These are phyloP conservation scores for Actinemys pallida DNA, from an alignment of 2,113 vertebrate species.

Conservation along the genomic window DNA sequence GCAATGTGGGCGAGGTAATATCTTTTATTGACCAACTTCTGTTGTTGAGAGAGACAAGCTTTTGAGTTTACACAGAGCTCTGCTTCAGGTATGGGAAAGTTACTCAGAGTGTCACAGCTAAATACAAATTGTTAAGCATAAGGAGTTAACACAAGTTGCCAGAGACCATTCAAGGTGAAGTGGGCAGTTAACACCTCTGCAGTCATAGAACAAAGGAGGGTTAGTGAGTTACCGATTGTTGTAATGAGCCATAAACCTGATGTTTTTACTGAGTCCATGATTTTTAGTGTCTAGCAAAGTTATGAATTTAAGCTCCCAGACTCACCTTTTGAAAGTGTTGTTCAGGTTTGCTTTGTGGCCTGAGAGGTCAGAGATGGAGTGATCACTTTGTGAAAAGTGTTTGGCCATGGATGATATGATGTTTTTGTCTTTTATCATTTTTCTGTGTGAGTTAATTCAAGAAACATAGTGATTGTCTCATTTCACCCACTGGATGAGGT, in stretches of 20 bases:
- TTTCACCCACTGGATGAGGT: not conserved
- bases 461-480: not conserved
- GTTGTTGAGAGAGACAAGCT: not conserved
- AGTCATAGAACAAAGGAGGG: not conserved
- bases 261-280: not conserved
- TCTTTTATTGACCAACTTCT: not conserved
- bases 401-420: not conserved
- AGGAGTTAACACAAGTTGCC: not conserved
- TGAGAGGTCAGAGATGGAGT: not conserved
- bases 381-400: not conserved
- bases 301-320: not conserved
- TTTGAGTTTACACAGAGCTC: not conserved
- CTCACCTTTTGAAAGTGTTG: not conserved
- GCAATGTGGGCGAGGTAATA: not conserved
- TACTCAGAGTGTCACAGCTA: not conserved
- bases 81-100: not conserved
- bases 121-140: not conserved
- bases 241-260: not conserved
- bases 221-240: not conserved
- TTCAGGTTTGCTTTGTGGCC: not conserved
- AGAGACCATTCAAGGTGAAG: not conserved
- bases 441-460: not conserved
- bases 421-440: not conserved
- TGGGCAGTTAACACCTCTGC: not conserved
- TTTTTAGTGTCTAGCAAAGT: not conserved